These are phyloP conservation scores for Imbricaverruca yamaguchii DNA, from an alignment of 2,888 invertebrate species.

Conservation along the genomic window DNA sequence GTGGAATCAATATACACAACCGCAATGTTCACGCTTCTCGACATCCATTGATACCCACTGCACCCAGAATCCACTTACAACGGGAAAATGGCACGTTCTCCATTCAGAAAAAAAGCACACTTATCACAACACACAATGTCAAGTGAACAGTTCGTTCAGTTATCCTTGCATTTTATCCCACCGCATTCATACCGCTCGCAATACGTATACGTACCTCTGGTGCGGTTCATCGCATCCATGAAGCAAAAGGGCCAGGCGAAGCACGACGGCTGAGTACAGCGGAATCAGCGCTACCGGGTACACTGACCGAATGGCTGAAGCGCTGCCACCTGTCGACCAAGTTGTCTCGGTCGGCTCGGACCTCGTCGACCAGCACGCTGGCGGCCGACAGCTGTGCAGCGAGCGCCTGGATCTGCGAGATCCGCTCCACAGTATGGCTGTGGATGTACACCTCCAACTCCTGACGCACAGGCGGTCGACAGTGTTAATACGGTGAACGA, in stretches of 20 bases:
- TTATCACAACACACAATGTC: background rate
- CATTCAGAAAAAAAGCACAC: background rate
- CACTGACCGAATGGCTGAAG: slow-evolving; percentile 57
- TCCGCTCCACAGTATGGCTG: slow-evolving; percentile 62
- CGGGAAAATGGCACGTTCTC: too few relatives aligned
- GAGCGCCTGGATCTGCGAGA: slow-evolving; percentile 65
- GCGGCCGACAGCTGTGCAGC: slow-evolving; percentile 64
- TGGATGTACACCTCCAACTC: slow-evolving; percentile 70
- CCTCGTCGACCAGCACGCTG: slow-evolving; percentile 62
- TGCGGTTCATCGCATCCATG: background rate
- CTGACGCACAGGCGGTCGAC: background rate
- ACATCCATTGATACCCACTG: too few relatives aligned
- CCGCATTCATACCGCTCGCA: background rate
- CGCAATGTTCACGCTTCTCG: too few relatives aligned
- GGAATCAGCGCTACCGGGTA: slow-evolving; percentile 50
- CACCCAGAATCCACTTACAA: too few relatives aligned
- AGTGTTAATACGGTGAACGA: slow-evolving; percentile 46
- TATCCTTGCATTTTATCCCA: too few relatives aligned
- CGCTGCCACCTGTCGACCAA: slow-evolving; percentile 57
- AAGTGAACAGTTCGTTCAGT: too few relatives aligned
- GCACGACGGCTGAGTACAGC: too few relatives aligned
- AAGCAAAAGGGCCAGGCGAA: too few relatives aligned
- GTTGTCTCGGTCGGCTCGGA: slow-evolving; percentile 57
- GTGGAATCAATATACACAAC: too few relatives aligned
- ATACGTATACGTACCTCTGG: background rate